Evolutionary conservation across 1,140 invertebrate species (phyloP), one percentile per base, ranked within the genome.

Genomic region (Drosophila pectinifera): DNA sequence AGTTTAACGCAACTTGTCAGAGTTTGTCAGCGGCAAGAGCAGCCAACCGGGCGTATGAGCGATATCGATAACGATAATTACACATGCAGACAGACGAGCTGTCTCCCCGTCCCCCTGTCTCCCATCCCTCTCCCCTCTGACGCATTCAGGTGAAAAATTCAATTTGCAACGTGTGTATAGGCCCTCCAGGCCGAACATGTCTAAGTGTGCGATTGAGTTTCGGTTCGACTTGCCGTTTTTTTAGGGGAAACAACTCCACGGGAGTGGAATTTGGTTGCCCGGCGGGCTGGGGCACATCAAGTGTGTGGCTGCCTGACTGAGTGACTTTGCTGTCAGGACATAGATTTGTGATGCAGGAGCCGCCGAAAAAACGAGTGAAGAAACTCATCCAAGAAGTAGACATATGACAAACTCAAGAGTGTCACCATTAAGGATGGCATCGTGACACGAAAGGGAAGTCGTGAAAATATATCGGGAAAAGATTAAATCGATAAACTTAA

Each of bases 31-130:
- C 70, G 18, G 61, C 51, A 51, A 51, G n/a, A 48, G 26, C 39
- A 65, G 73, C 45, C 55, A 85, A 79, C 78, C 65, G 75, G 73
- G 84, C 83, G 83, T 88, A 86, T 88, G 69, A 86, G 72, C 83
- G 83, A 86, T 88, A 86, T 86, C 83, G 83, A 88, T 86, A 83
- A 88, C 83, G 75, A 86, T 86, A 86, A 86, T 86, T 86, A 88
- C 70, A 83, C 79, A 83, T 72, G 82, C 82, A 75, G 82, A 78
- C 72, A 61, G 31, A 22, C 31, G 18, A 53, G 49, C 49, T 31
- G 13, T 28, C 61, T 3, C 5, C 28, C 28, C 10, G 8, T 1
- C 36, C 20, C 28, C 18, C 14, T 18, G n/a, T 14, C 31, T 18
- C 7, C 14, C 14, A 10, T 8, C 8, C 31, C 28, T 10, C 20